Conservation (phyloP, 2,113 vertebrate species). For the Thalassoma bifasciatum region DNA sequence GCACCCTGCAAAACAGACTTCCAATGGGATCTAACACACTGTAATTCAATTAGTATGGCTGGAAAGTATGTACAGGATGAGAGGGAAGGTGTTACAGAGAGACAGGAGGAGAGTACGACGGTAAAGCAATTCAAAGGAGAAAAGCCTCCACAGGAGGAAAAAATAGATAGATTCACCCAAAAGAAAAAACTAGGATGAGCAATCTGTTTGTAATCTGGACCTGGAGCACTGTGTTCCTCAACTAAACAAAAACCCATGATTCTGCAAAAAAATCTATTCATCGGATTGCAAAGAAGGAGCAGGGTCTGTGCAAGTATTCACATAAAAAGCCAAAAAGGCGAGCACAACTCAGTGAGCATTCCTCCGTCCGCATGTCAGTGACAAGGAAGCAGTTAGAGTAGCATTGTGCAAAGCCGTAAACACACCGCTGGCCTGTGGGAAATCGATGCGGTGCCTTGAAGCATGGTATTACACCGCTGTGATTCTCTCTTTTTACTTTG, state of each 20-base stretch:
- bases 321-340: constrained; percentile 27
- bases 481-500: constrained; percentile 48
- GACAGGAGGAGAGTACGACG: background rate
- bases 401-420: constrained; percentile 68
- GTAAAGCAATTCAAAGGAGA: background rate
- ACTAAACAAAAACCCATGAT: constrained; percentile 15
- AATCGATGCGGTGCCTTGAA: constrained; percentile 65
- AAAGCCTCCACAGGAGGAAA: background rate
- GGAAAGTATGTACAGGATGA: constrained; percentile 8
- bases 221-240: background rate
- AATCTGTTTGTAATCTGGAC: background rate
- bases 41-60: constrained; percentile 41
- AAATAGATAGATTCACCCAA: background rate
- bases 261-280: constrained; percentile 14
- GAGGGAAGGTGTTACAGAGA: background rate
- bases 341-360: constrained; percentile 48
- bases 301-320: constrained; percentile 10
- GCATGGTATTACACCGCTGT: constrained; percentile 65
- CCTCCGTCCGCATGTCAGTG: constrained; percentile 54
- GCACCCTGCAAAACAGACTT: constrained; percentile 33
- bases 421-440: constrained; percentile 60
- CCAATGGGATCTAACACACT: constrained; percentile 48
- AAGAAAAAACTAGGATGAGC: background rate
- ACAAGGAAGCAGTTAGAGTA: constrained; percentile 61
- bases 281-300: constrained; percentile 10